phyloP scores from a whole-genome alignment of 2,797 vertebrate genomes.

The Melanotaenia pygmaea region DNA sequence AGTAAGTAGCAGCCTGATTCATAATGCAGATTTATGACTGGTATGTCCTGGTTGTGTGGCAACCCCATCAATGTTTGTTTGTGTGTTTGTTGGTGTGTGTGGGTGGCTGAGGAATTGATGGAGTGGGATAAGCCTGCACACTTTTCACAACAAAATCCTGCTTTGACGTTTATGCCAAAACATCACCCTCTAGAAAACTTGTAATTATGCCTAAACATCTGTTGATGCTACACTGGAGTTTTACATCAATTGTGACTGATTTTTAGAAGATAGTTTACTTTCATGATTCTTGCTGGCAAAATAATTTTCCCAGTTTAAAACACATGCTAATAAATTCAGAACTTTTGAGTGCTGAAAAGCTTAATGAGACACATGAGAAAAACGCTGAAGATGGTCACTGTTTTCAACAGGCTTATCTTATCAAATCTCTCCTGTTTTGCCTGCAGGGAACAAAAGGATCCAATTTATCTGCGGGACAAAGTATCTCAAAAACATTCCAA shows the following conservation, averaged over 20 bases:
- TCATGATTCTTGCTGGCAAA: conserved; percentile 4
- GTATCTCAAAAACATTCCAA: conserved; percentile 99
- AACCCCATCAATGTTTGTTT: neutral
- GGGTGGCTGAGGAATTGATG: conserved; percentile 17
- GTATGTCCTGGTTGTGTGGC: conserved; percentile 4
- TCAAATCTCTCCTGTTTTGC: neutral
- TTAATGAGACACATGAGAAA: conserved; percentile 1
- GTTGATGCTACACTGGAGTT: conserved; percentile 8
- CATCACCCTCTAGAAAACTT: conserved; percentile 21
- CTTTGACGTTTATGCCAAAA: conserved; percentile 31
- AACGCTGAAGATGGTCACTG: neutral
- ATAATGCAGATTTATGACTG: neutral
- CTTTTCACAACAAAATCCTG: conserved; percentile 32
- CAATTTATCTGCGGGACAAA: conserved; percentile 95
- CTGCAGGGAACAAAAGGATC: conserved; percentile 94
- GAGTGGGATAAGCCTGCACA: conserved; percentile 48
- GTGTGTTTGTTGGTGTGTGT: conserved; percentile 2
- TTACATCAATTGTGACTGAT: neutral
- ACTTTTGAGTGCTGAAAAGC: conserved; percentile 3
- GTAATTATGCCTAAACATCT: conserved; percentile 54
- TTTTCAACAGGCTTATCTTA: neutral
- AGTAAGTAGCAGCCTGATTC: conserved; percentile 84
- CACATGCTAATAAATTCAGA: conserved; percentile 3
- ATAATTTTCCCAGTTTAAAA: conserved; percentile 6
- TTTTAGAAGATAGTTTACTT: conserved; percentile 3